These are phyloP conservation scores for Diadema setosum DNA, from an alignment of 35 echinoderm and acorn worm genomes.

Conservation along the genomic window DNA sequence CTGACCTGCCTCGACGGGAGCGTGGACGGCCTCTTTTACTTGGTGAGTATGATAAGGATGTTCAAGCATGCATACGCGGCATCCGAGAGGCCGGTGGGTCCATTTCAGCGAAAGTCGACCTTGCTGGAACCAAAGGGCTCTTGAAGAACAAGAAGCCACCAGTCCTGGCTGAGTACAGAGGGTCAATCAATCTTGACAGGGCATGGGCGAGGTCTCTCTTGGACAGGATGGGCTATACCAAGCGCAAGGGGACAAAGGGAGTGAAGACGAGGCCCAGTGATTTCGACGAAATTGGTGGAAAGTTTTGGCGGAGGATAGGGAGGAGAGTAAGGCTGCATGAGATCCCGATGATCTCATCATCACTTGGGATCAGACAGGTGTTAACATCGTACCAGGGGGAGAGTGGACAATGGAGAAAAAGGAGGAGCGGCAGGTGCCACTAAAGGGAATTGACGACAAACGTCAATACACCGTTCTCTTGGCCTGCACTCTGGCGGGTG, in stretches of 20 bases:
- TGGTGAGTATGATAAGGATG: conserved; percentile 27
- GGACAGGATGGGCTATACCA: neutral
- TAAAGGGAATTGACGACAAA: conserved; percentile 39
- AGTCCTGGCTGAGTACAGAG: neutral
- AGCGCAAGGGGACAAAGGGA: conserved; percentile 30
- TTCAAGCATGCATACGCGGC: neutral
- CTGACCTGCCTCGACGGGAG: neutral
- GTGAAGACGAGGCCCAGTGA: conserved; percentile 10
- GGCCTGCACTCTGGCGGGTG: neutral
- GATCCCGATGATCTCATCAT: conserved; percentile 3
- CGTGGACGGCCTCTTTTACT: conserved; percentile 21
- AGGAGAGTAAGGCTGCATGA: neutral
- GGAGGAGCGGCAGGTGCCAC: neutral
- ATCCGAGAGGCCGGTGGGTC: neutral
- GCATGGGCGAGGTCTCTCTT: conserved; percentile 14
- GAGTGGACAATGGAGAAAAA: conserved; percentile 24
- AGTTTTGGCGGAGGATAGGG: neutral
- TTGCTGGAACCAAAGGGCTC: neutral
- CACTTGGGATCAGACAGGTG: conserved; percentile 31
- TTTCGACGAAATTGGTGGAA: neutral
- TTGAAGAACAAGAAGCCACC: neutral
- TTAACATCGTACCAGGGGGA: neutral
- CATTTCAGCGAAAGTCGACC: neutral
- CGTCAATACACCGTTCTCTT: conserved; percentile 20
- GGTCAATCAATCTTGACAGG: neutral